Base-by-base conservation (phyloP, 2,113 vertebrate species). In the Dunckerocampus dactyliophorus region DNA sequence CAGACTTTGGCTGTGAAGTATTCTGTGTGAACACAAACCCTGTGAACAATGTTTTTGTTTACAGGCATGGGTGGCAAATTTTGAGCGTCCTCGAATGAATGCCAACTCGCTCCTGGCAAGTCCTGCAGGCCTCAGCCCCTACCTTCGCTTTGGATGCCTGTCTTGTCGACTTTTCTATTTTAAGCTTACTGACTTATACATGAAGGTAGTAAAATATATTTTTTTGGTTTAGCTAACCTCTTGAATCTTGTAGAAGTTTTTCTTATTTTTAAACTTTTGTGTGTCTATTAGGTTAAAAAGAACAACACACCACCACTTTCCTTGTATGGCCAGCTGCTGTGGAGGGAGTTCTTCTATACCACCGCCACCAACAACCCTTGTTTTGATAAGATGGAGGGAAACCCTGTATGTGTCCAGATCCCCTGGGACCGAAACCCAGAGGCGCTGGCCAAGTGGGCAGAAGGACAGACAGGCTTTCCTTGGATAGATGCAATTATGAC, bases 381-480 rank as follows among this genome's bases (percentile, higher is more conserved):
- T 59, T 98, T 98, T 84, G 96, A 98, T 89, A 96, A 98, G 88
- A 98, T 98, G 95, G 95, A 97, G 59, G 93, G 95, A 54, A 98
- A 98, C 84, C 93, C 94, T 43, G 92, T 97, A 68, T 98, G 96
- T 68, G 93, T 98, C 72, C 94, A 95, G 88, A 98, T 98, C 74
- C 95, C 96, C 1, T 98, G 95, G 95, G 95, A 96, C 83, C 89
- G 89, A 63, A 98, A 98, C 80, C 91, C 94, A 2, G 94, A 98
- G 76, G 95, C 94, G 6, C 86, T 98, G 82, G 95, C 95, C 67
- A 98, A 98, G 78, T 98, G 96, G 96, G 95, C 95, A 16, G 95
- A 98, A 87, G 96, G 95, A 54, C 89, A 83, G 73, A 97, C 95
- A 16, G 85, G 81, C 42, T 87, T 80, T 37, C 81, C 85, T n/a